Conservation (phyloP, 2,797 vertebrate genomes). For the Sarcoramphus papa region DNA sequence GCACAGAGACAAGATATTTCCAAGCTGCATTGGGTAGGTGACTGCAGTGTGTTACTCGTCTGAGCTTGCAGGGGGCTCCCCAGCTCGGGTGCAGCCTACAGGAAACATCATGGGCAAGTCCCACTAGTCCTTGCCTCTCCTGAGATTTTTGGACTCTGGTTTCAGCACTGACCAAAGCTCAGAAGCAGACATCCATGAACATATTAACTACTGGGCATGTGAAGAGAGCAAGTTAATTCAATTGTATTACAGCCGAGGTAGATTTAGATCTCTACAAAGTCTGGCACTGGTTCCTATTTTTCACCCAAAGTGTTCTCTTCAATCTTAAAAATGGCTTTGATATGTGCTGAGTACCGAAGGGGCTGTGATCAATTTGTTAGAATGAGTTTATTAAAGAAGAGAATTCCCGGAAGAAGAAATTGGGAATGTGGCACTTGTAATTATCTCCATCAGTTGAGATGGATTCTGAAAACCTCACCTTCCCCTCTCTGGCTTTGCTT, state of each 20-base stretch:
- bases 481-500: neutral
- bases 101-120: neutral
- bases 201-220: neutral
- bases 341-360: neutral
- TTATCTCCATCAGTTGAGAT: conserved; percentile 21
- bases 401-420: conserved; percentile 32
- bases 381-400: conserved; percentile 42
- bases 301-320: conserved; percentile 11
- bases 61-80: neutral
- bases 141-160: neutral
- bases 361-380: conserved; percentile 39
- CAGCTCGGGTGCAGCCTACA: neutral
- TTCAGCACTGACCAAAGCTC: neutral
- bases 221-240: neutral
- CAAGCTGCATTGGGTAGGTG: accelerated
- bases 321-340: conserved; percentile 30
- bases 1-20: neutral
- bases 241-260: neutral
- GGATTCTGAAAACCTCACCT: conserved; percentile 21
- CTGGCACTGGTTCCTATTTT: conserved; percentile 12
- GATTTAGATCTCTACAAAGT: neutral
- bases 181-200: neutral
- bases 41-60: neutral
- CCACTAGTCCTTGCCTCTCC: neutral
- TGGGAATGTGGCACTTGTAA: conserved; percentile 22